Base-by-base conservation (phyloP, 2,888 invertebrate genomes). In the Eupithecia vulgata region DNA sequence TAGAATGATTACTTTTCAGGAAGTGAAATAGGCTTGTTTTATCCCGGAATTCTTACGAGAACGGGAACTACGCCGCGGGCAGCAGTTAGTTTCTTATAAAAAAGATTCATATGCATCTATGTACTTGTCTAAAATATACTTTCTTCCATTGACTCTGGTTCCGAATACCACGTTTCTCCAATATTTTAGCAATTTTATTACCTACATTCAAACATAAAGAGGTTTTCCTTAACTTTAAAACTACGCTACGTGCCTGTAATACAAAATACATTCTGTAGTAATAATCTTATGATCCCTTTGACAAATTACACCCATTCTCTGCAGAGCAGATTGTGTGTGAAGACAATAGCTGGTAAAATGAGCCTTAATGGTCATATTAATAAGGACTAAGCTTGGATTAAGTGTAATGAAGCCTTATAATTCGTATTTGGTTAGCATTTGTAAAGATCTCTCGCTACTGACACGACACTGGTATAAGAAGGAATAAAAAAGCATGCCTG, bases 321-420 rank as follows among this genome's bases (percentile, higher is more conserved):
- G 4, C 34, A 62, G 34, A 62, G 37, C 62, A n/a, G 62, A 62
- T 62, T 62, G 62, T 62, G 62, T 62, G 12, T 10, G n/a, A 34
- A 62, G 61, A 61, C 34, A 62, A 62, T 62, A 35, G 35, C 17
- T 10, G 62, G 62, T 35, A 34, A 48, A 52, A 48, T 45, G 67
- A 35, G 67, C 21, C 45, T 1, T 48, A 52, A 67, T 67, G 45
- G 45, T 5, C 34, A 67, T 52, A 67, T 34, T 45, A 67, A 67
- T 67, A 67, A 67, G 62, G 62, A 62, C 62, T 62, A 37, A 62
- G 62, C 61, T 61, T 34, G 61, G 61, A 61, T 61, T 25, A 37
- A 25, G 65, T 61, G 35, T 61, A 48, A 48, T 48, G 48, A 2
- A 48, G n/a, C n/a, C 7, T 10, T 48, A 48, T 48, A 48, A 48